Evolutionary conservation across 30 jellyfish, hydroid and myxozoan species (phyloP).

Genomic region (Mastigias papua): DNA sequence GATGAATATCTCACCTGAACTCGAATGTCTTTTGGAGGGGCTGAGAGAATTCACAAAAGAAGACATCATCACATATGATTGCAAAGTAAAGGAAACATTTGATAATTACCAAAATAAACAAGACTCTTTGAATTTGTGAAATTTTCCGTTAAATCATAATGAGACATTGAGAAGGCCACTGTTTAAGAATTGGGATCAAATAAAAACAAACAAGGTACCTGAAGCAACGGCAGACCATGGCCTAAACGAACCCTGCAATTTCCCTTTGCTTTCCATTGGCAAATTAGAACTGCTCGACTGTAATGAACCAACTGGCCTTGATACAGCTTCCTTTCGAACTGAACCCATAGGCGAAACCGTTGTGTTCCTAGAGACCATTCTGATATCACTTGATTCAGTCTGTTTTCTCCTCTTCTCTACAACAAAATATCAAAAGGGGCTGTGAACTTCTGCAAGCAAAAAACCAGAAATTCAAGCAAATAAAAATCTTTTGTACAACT

Average conservation of each 20-base stretch:
- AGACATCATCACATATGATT: neutral
- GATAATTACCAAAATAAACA: too few species aligned
- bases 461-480: too few species aligned
- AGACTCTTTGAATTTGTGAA: too few species aligned
- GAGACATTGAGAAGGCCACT: too few species aligned
- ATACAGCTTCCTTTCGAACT: neutral
- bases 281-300: neutral
- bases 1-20: neutral
- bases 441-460: too few species aligned
- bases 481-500: too few species aligned
- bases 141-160: too few species aligned
- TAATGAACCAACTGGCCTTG: neutral
- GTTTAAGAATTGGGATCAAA: too few species aligned
- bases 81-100: neutral
- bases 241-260: slow-evolving; percentile 21
- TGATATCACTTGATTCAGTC: neutral
- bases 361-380: neutral
- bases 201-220: too few species aligned
- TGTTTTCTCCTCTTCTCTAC: neutral
- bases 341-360: neutral
- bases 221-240: slow-evolving; percentile 33
- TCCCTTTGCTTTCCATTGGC: neutral
- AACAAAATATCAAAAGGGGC: too few species aligned
- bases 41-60: neutral
- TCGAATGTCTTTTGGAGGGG: neutral